phyloP scores from a whole-genome alignment of 2,113 vertebrate species.

The Cynoglossus semilaevis region DNA sequence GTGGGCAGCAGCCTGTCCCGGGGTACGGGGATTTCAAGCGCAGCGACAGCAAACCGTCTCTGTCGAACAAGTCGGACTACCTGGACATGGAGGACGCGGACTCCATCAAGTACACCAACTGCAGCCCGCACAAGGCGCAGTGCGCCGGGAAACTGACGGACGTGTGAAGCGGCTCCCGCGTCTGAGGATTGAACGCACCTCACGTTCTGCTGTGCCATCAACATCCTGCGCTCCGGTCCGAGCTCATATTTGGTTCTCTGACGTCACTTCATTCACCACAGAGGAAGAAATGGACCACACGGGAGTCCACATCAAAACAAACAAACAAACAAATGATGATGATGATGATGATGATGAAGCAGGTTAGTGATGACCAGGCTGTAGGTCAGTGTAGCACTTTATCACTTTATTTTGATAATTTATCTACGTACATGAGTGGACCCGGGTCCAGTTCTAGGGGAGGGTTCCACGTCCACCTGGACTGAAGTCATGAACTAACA shows the following conservation, averaged over 20 bases:
- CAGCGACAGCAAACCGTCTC: constrained; percentile 80
- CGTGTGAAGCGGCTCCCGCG: constrained; percentile 74
- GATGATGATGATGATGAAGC: no score
- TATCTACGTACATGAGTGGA: not conserved
- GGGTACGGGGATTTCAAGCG: constrained; percentile 80
- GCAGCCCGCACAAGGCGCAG: constrained; percentile 79
- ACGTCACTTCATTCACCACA: constrained; percentile 23
- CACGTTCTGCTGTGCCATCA: not conserved
- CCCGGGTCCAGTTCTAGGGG: no score
- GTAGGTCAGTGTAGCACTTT: constrained; percentile 61
- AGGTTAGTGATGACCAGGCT: constrained; percentile 11
- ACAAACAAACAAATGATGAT: no score
- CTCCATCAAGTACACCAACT: constrained; percentile 84
- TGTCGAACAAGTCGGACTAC: constrained; percentile 86
- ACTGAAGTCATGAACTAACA: no score
- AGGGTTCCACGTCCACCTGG: no score
- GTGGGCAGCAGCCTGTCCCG: constrained; percentile 81
- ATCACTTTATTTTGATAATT: not conserved
- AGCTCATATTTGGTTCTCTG: not conserved
- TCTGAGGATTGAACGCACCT: not conserved
- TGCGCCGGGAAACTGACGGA: constrained; percentile 87
- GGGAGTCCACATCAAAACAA: not conserved
- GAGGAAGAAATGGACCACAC: constrained; percentile 6
- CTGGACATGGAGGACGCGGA: constrained; percentile 81
- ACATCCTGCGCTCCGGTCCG: not conserved